These are phyloP conservation scores for Lycocerus yunnanus DNA, from an alignment of 2,888 invertebrate species.

Conservation along the genomic window DNA sequence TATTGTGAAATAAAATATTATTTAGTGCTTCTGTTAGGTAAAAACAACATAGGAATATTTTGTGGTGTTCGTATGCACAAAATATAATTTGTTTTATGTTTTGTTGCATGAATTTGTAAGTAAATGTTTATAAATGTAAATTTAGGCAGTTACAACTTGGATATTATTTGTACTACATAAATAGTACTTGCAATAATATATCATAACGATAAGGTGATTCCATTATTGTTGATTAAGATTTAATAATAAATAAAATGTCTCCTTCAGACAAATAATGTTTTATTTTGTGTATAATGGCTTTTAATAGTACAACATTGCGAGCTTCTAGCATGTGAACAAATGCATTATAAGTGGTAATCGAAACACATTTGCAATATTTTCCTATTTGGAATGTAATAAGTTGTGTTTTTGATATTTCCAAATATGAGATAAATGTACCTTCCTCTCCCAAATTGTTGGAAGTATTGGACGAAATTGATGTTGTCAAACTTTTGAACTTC, in stretches of 20 bases:
- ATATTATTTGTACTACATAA: conserved; percentile 1
- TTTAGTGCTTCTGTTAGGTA: neutral
- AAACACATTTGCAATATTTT: too few species aligned
- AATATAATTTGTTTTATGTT: neutral
- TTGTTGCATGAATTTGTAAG: neutral
- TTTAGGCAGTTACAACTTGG: neutral
- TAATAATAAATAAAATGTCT: neutral
- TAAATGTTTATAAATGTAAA: neutral
- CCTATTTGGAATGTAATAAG: too few species aligned
- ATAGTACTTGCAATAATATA: neutral
- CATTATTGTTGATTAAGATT: neutral
- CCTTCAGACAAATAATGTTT: neutral
- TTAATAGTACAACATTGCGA: too few species aligned
- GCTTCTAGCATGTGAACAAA: too few species aligned
- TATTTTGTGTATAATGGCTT: neutral
- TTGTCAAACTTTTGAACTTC: too few species aligned
- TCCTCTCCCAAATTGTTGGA: too few species aligned
- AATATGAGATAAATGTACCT: too few species aligned
- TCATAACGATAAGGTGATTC: neutral
- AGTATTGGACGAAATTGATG: too few species aligned
- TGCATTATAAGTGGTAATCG: too few species aligned
- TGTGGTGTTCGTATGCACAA: neutral
- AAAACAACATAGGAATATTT: neutral
- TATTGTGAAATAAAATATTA: neutral
- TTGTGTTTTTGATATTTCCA: too few species aligned